A percentile compares a stretch with the other conserved stretches of the same genome.
phyloP scores from a whole-genome alignment of 37 sponge, comb jelly and placozoan species.

The Haliclona indistincta region DNA sequence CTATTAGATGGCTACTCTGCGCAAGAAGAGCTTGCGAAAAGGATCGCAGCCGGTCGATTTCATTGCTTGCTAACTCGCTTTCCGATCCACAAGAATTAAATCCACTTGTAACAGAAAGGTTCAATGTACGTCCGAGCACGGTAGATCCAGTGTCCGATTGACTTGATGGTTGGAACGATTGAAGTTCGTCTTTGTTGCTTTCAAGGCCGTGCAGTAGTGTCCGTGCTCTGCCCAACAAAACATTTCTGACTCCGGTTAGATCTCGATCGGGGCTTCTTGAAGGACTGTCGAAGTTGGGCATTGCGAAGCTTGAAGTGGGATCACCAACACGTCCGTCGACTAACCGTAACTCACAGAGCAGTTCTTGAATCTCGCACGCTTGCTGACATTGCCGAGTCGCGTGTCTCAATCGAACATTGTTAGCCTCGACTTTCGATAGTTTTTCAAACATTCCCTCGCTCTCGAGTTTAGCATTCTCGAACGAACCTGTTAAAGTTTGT shows the following conservation, averaged over 20 bases:
- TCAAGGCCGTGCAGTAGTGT: constrained; percentile 32
- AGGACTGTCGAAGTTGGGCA: constrained; percentile 14
- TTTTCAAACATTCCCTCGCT: constrained; percentile 46
- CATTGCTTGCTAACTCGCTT: constrained; percentile 44
- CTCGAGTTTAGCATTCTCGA: constrained; percentile 46
- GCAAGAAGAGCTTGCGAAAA: constrained; percentile 39
- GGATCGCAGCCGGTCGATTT: constrained; percentile 53
- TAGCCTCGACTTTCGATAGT: constrained; percentile 42
- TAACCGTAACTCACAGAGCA: constrained; percentile 35
- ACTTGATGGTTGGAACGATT: constrained; percentile 17
- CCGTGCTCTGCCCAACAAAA: constrained; percentile 22
- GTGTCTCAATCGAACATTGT: constrained; percentile 45
- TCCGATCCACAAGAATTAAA: constrained; percentile 63
- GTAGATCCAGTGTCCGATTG: neutral
- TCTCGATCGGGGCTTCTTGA: neutral
- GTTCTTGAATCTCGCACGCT: constrained; percentile 64
- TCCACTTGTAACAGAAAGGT: constrained; percentile 59
- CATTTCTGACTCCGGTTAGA: constrained; percentile 2
- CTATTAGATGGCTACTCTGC: constrained; percentile 37
- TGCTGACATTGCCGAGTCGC: constrained; percentile 46
- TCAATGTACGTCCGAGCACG: constrained; percentile 1
- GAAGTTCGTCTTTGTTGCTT: constrained; percentile 37
- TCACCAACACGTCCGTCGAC: constrained; percentile 5
- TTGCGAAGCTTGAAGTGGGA: neutral
- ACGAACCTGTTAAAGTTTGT: constrained; percentile 37